Base-by-base conservation (phyloP, 2,113 vertebrate species). In the Proteles cristata region DNA sequence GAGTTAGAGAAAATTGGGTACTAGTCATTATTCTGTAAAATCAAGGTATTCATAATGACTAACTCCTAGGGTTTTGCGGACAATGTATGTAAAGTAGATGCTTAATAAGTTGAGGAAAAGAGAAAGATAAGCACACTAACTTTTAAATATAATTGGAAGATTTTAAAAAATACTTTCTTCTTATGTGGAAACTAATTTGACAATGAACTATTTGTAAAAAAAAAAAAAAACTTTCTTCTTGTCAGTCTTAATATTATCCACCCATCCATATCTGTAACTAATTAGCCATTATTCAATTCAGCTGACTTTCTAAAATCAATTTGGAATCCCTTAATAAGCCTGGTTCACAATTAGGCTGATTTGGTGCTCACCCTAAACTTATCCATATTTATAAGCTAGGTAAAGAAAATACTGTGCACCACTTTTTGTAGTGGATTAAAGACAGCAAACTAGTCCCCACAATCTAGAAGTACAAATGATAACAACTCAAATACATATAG, bases 221-320 rank as follows among this genome's bases (percentile, higher is more conserved):
- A n/a, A n/a, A 48, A 83, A 83, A 90, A 73, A 55, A 68, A 79
- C 39, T 66, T 96, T 81, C 43, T 76, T 83, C 53, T 16, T 80
- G 28, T 76, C 5, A 65, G 17, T 84, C 15, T 74, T 92, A 50
- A 45, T 55, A 84, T 66, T 90, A 43, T 80, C 17, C 50, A 6
- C 33, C 4, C 4, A 76, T 43, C 31, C 4, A 6, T 58, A 19
- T 89, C 48, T 76, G 90, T 61, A 92, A 45, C 8, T 12, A 61
- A 55, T 68, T 89, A 80, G 25, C n/a, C 23, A 81, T 69, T 71
- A 95, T 96, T 97, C 17, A 94, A 8, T 63, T 92, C 15, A 86
- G n/a, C 11, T 63, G 31, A 71, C 58, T 31, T 39, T 95, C 43
- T 95, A 35, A 93, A 68, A 85, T 71, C 84, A 76, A 61, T 81